A percentile compares a stretch with the other conserved stretches of the same genome.
Evolutionary conservation across 2,113 vertebrate genomes (phyloP).

Genomic region (Gallinago undulata): DNA sequence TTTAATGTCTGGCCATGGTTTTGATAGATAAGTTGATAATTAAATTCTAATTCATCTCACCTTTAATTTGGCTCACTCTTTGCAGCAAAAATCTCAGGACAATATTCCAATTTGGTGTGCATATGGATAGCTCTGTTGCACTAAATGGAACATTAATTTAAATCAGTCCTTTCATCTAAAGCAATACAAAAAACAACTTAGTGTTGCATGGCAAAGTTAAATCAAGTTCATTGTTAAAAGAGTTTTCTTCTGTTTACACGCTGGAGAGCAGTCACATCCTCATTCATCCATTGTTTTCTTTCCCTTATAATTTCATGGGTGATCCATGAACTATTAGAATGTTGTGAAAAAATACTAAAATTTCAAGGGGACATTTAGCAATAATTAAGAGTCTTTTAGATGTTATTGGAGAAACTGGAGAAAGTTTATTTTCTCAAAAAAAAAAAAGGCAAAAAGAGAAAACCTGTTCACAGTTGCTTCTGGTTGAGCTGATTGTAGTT

Average conservation of each 20-base stretch:
- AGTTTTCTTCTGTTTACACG: not conserved
- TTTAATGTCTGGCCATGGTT: not conserved
- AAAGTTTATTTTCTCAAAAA: not conserved
- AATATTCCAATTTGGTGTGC: not conserved
- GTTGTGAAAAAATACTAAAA: not conserved
- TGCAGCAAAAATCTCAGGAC: not conserved
- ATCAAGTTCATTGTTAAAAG: not conserved
- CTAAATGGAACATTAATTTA: not conserved
- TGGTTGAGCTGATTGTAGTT: not conserved
- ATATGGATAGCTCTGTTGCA: not conserved
- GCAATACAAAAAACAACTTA: not conserved
- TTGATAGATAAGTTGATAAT: not conserved
- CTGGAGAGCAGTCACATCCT: not conserved
- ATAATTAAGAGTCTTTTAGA: not conserved
- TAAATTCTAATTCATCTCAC: not conserved
- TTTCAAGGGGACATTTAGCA: not conserved
- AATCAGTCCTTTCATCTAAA: not conserved
- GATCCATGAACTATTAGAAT: not conserved
- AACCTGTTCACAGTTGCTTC: not conserved
- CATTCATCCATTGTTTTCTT: not conserved
- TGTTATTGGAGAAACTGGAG: not conserved
- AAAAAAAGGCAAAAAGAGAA: not conserved
- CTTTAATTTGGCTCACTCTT: not conserved
- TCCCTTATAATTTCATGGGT: not conserved
- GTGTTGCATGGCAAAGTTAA: not conserved